Conservation (phyloP, 2,797 vertebrate genomes). For the Anabas testudineus region DNA sequence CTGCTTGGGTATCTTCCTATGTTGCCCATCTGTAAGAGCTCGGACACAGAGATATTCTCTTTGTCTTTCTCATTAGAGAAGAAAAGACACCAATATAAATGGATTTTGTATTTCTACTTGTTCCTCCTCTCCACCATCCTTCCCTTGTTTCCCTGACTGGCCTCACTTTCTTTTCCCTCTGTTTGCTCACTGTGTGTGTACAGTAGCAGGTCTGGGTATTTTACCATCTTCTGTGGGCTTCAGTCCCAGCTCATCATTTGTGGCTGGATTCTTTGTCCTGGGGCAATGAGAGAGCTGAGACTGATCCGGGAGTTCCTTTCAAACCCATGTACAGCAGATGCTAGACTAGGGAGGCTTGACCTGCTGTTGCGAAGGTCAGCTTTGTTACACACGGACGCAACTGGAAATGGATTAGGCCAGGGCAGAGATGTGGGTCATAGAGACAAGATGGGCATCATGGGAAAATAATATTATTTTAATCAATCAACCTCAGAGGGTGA, state of each 20-base stretch:
- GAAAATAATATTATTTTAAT: slow-evolving; percentile 83
- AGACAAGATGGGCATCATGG: slow-evolving; percentile 67
- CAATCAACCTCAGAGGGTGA: slow-evolving; percentile 70
- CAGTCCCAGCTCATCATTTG: slow-evolving; percentile 52
- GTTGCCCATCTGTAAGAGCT: slow-evolving; percentile 65
- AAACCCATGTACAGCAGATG: slow-evolving; percentile 33
- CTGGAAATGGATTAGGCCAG: slow-evolving; percentile 54
- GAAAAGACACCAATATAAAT: slow-evolving; percentile 49
- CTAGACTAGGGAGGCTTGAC: slow-evolving; percentile 47
- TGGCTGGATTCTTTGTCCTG: slow-evolving; percentile 49
- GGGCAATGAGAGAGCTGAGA: slow-evolving; percentile 44
- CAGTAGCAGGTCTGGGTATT: slow-evolving; percentile 43
- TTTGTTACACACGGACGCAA: slow-evolving; percentile 53
- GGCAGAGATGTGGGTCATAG: slow-evolving; percentile 46
- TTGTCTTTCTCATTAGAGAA: slow-evolving; percentile 57
- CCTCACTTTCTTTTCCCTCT: slow-evolving; percentile 26
- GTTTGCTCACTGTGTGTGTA: slow-evolving; percentile 18
- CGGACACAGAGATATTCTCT: slow-evolving; percentile 61
- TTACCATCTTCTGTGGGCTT: slow-evolving; percentile 39
- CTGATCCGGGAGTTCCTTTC: slow-evolving; percentile 46
- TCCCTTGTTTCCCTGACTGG: slow-evolving; percentile 21
- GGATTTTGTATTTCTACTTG: slow-evolving; percentile 37
- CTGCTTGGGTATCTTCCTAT: slow-evolving; percentile 45
- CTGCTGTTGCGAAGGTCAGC: slow-evolving; percentile 31
- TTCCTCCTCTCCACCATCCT: slow-evolving; percentile 29